Evolutionary conservation across 2,888 invertebrate species (phyloP), one percentile per base, ranked within the genome.

Genomic region (Stenolophus ochropezus): DNA sequence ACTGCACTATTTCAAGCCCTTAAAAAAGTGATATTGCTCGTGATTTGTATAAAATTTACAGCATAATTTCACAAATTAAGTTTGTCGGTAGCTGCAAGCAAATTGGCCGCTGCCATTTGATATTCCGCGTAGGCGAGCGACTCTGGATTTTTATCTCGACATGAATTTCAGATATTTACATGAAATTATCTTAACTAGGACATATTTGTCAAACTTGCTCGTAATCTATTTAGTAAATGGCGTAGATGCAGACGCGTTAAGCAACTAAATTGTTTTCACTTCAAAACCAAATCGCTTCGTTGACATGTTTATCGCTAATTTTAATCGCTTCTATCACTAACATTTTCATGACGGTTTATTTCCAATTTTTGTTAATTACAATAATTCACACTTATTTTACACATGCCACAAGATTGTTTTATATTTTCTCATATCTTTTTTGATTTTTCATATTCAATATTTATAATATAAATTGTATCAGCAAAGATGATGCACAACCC

Each of bases 1-100:
- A 80, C 80, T 47, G 77, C 77, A 61, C 47, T 47, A 33, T 77
- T 75, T 33, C 16, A 5, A 25, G 14, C 51, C 75, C 25, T 53
- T 47, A 75, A 77, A 77, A 77, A 61, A 20, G 20, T 18, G 33
- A 76, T 25, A 25, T 20, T 76, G 20, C 25, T 21, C 49, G 65
- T 65, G 49, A 76, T 76, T 33, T 76, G 33, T 58, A 27, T 77
- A 49, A 77, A 77, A 77, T 77, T 77, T 77, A 77, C 65, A 61
- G 25, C 65, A 77, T 65, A 77, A 77, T 77, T 61, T 65, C 23
- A 65, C 77, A 77, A 77, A 77, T 77, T 65, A 77, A 61, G 65
- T 61, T 75, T 75, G 51, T 71, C 20, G 25, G 71, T 74, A 74
- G 74, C 74, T 51, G 49, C n/a, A 21, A 74, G 74, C 75, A 75